Evolutionary conservation across 2,113 vertebrate genomes (phyloP).

Genomic region (Microtus pennsylvanicus): DNA sequence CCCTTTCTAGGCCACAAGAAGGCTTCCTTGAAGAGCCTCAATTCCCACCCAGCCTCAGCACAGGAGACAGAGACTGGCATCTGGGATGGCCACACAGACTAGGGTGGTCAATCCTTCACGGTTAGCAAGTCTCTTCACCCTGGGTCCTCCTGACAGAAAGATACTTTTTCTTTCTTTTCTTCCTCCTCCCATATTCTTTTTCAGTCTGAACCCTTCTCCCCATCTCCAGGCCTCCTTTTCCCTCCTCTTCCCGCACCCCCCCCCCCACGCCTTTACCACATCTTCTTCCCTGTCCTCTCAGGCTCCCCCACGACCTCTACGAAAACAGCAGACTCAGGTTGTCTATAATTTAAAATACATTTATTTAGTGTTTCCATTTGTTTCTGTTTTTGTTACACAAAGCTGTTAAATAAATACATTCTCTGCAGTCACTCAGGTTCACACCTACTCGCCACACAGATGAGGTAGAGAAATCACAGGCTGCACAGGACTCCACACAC

Average conservation of each 20-base stretch:
- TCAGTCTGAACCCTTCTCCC: too few species aligned
- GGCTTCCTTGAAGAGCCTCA: not conserved
- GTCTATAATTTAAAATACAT: conserved; percentile 98
- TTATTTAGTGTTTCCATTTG: conserved; percentile 99
- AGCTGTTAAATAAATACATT: conserved; percentile 99
- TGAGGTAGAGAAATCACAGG: conserved; percentile 99
- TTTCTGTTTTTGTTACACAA: conserved; percentile 98
- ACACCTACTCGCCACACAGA: conserved; percentile 98
- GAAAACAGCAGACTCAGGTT: conserved; percentile 73
- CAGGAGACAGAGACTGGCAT: too few species aligned
- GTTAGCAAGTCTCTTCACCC: not conserved
- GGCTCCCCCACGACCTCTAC: not conserved
- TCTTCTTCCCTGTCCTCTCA: not conserved
- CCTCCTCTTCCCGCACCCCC: too few species aligned
- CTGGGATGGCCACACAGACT: not conserved
- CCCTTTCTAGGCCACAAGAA: not conserved
- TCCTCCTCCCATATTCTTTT: too few species aligned
- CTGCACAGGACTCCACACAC: conserved; percentile 89
- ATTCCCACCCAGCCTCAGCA: not conserved
- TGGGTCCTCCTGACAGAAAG: not conserved
- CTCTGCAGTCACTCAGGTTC: conserved; percentile 99
- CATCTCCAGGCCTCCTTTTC: fast-evolving
- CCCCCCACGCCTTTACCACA: fast-evolving
- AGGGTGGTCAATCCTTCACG: not conserved
- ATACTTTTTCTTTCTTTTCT: not conserved